These are phyloP conservation scores for Ophion obscuratus DNA, from an alignment of 2,888 invertebrate species.

Conservation along the genomic window DNA sequence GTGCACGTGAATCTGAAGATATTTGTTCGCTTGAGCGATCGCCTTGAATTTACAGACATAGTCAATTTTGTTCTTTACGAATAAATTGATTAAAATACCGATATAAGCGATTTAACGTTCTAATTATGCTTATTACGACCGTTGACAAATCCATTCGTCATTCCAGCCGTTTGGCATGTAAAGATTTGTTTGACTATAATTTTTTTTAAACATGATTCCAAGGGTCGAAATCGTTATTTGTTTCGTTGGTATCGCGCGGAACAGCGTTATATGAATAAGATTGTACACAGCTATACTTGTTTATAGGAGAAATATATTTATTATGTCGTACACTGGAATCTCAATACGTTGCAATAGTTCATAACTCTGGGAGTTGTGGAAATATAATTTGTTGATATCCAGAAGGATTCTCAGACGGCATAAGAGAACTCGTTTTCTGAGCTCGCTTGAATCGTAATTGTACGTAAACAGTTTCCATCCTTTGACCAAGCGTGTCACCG, in stretches of 20 bases:
- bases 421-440: neutral
- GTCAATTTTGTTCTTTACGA: slow-evolving; percentile 21
- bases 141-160: slow-evolving; percentile 62
- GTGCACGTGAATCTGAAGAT: slow-evolving; percentile 40
- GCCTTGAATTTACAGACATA: slow-evolving; percentile 24
- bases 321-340: neutral
- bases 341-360: neutral
- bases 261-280: neutral
- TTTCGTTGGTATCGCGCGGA: neutral
- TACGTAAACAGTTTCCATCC: neutral
- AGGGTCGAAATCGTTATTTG: neutral
- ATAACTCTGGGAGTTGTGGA: neutral
- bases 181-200: slow-evolving; percentile 42
- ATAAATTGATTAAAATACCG: slow-evolving; percentile 4
- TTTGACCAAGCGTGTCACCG: neutral
- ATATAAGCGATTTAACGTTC: slow-evolving; percentile 6
- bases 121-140: slow-evolving; percentile 38
- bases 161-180: slow-evolving; percentile 62
- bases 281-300: slow-evolving; percentile 1
- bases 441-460: neutral
- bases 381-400: neutral
- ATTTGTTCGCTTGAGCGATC: slow-evolving; percentile 40
- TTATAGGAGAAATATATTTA: neutral
- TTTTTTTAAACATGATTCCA: slow-evolving; percentile 7
- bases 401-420: neutral